Conservation (phyloP, 2,888 invertebrate species). For the Pollenia griseotomentosa region DNA sequence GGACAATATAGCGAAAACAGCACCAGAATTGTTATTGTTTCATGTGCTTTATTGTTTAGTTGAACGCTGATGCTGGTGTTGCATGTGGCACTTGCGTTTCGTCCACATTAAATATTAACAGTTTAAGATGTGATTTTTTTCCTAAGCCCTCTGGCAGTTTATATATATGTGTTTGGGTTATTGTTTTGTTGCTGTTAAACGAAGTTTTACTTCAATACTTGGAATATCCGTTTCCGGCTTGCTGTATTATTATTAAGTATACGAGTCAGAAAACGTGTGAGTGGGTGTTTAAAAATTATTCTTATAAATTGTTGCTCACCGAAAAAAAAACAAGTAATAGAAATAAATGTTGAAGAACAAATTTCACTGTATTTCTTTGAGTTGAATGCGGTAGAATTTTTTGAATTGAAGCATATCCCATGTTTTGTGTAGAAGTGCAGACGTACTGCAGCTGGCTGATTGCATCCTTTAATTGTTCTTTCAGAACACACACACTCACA, state of each 20-base stretch:
- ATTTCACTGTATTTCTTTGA: constrained; percentile 20
- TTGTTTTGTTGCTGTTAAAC: background rate
- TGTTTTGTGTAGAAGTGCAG: constrained; percentile 9
- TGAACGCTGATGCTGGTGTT: background rate
- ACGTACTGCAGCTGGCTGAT: constrained; percentile 32
- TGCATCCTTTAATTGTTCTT: constrained; percentile 17
- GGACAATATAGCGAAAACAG: background rate
- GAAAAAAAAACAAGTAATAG: background rate
- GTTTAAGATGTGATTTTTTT: constrained; percentile 15
- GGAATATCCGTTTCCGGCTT: constrained; percentile 66
- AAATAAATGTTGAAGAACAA: constrained; percentile 35
- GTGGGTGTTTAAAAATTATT: constrained; percentile 7
- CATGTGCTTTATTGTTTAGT: background rate
- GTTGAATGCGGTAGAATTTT: constrained; percentile 18
- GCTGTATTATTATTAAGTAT: constrained; percentile 44
- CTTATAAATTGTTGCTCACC: constrained; percentile 18
- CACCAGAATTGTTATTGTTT: background rate
- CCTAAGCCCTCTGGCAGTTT: constrained; percentile 9
- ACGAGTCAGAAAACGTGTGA: background rate
- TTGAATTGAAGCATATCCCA: background rate
- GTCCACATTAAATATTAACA: background rate
- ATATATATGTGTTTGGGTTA: background rate
- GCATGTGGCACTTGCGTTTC: background rate
- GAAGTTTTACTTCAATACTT: constrained; percentile 37
- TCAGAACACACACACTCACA: constrained; percentile 6